Evolutionary conservation across 2,113 vertebrate species (phyloP), one percentile per base, ranked within the genome.

Genomic region (Papio anubis): DNA sequence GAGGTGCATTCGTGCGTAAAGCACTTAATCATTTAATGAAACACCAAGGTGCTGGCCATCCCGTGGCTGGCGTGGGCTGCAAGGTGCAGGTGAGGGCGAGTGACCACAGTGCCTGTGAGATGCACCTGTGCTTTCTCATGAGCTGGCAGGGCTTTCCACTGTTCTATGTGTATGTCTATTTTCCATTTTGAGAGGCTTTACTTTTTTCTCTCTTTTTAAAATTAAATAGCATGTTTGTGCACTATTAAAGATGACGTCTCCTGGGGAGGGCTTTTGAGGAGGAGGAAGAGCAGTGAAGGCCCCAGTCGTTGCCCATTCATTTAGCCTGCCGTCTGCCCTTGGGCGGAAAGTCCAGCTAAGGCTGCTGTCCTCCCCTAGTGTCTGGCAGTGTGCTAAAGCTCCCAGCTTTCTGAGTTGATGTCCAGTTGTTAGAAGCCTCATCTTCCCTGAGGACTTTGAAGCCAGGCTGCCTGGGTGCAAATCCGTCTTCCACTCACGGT

Each of bases 1-100:
- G 72, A 96, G 91, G 80, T 95, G 94, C 72, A 89, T 97, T 96
- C n/a, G 8, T 35, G 79, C 84, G 87, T 27, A 93, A 97, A 66
- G 87, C 9, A 6, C 95, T 96, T 85, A 96, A 93, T 97, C 86
- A 97, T 97, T 97, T 98, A 95, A 96, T 97, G 97, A 96, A 95
- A 91, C 86, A 92, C 3, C 66, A 90, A 85, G 68, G 94, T 92
- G 87, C 91, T 4, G 94, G 66, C 89, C 48, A 72, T 32, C 61
- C 27, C 13, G 5, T 14, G 61, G 61, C 86, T 95, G 95, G 92
- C 20, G 89, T 8, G 40, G 25, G 61, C 61, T 30, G 61, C 6
- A 5, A 32, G 61, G 27, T 75, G 23, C 40, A 38, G 73, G 23
- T 75, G 25, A 13, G 45, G 73, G 13, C 13, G 5, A 5, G 59